These are phyloP conservation scores for Mus spretus DNA, from an alignment of 2,797 vertebrate genomes.

Conservation along the genomic window DNA sequence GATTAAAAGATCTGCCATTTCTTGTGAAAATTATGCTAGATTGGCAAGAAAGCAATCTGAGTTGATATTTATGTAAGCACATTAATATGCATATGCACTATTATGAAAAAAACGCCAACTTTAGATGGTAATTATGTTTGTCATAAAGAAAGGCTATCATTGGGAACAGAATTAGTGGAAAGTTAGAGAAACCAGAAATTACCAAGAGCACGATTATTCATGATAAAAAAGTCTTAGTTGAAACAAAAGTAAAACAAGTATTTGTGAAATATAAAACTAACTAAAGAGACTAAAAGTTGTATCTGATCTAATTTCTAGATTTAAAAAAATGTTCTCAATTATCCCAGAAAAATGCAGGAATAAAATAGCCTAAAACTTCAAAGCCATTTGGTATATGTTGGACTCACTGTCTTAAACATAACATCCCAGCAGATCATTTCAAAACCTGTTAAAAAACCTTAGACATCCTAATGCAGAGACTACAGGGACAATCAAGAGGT, in stretches of 20 bases:
- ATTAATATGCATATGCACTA: conserved; percentile 47
- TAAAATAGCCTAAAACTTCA: not conserved
- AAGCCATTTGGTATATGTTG: not conserved
- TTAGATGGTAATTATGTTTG: conserved; percentile 52
- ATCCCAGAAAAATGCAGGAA: not conserved
- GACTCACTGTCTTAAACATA: not conserved
- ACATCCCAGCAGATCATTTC: not conserved
- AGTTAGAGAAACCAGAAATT: conserved; percentile 50
- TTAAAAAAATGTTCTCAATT: not conserved
- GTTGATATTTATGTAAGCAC: conserved; percentile 31
- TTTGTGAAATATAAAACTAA: conserved; percentile 40
- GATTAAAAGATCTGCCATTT: not conserved
- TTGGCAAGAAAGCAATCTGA: not conserved
- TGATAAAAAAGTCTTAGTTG: not conserved
- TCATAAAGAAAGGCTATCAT: not conserved
- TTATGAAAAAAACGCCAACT: conserved; percentile 1
- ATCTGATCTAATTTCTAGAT: not conserved
- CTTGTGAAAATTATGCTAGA: not conserved
- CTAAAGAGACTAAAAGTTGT: not conserved
- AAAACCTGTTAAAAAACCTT: not conserved
- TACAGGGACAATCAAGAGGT: not conserved
- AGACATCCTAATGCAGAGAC: not conserved
- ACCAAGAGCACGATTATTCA: conserved; percentile 33
- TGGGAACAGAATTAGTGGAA: conserved; percentile 17
- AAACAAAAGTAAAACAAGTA: conserved; percentile 8